A percentile compares a stretch with the other conserved stretches of the same genome.
Evolutionary conservation across 2,888 invertebrate genomes (phyloP).

Genomic region (Abrostola triplasia): DNA sequence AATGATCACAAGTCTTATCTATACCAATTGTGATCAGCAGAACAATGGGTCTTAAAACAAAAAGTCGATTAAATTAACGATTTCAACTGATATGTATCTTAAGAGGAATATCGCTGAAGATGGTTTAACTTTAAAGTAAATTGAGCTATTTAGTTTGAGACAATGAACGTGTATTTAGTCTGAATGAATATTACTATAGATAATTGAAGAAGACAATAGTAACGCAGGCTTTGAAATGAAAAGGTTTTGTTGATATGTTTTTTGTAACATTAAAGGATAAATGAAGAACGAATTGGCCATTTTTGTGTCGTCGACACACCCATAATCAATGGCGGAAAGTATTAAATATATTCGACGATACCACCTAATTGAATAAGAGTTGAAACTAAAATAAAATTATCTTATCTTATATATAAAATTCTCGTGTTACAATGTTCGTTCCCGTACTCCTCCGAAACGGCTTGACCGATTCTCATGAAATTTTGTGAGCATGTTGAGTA

Average conservation of each 20-base stretch:
- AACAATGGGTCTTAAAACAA: constrained; percentile 69
- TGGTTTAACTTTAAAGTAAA: constrained; percentile 8
- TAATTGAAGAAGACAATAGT: constrained; percentile 1
- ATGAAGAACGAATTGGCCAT: too few relatives aligned
- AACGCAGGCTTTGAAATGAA: background rate
- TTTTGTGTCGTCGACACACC: too few relatives aligned
- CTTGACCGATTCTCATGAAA: too few relatives aligned
- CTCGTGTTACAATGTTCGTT: too few relatives aligned
- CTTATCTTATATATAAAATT: too few relatives aligned
- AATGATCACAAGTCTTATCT: constrained; percentile 64
- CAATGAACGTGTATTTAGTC: constrained; percentile 18
- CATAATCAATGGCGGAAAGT: too few relatives aligned
- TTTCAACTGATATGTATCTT: constrained; percentile 52
- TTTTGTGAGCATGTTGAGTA: too few relatives aligned
- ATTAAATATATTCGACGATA: too few relatives aligned
- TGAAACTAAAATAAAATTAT: too few relatives aligned
- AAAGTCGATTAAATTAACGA: constrained; percentile 63
- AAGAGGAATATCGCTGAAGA: constrained; percentile 25
- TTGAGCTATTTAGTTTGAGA: constrained; percentile 11
- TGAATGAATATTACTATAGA: background rate
- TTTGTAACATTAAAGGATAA: too few relatives aligned
- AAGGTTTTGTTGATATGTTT: background rate
- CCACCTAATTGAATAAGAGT: too few relatives aligned
- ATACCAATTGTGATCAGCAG: constrained; percentile 60
- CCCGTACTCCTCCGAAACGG: too few relatives aligned